Percentiles rank a stretch among this genome's conserved stretches.
Evolutionary conservation across 2,113 vertebrate species (phyloP).

Genomic region (Chaenogobius annularis): DNA sequence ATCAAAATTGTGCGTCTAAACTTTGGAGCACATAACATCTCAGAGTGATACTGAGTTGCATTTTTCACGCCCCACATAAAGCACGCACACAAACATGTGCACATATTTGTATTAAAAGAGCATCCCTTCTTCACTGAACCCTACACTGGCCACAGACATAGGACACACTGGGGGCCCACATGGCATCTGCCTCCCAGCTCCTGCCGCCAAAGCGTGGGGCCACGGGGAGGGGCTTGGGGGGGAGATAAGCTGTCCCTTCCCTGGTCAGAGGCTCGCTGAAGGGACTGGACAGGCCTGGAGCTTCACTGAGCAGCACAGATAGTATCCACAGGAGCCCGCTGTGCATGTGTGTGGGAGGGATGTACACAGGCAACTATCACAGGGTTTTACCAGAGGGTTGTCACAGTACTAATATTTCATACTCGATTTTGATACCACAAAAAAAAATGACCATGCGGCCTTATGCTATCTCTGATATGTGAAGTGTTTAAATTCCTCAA

Average conservation of each 20-base stretch:
- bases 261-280: conserved; percentile 55
- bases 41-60: not conserved
- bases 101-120: conserved; percentile 61
- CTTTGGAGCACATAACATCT: not conserved
- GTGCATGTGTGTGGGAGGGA: conserved; percentile 22
- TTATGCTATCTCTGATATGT: too few species aligned
- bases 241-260: conserved; percentile 70
- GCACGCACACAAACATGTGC: conserved; percentile 12
- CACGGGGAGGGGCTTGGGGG: conserved; percentile 63
- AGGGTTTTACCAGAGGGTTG: conserved; percentile 3
- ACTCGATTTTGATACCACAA: not conserved
- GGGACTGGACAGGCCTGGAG: conserved; percentile 68
- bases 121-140: conserved; percentile 64
- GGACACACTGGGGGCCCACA: conserved; percentile 61
- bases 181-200: conserved; percentile 78
- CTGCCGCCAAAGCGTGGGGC: conserved; percentile 68
- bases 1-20: too few species aligned
- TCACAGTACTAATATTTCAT: not conserved
- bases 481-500: too few species aligned
- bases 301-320: conserved; percentile 77
- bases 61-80: conserved; percentile 68
- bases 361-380: conserved; percentile 21
- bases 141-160: conserved; percentile 59
- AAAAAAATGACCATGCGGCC: too few species aligned
- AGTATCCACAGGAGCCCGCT: conserved; percentile 73